Conservation (phyloP, 2,113 vertebrate genomes). For the Pomatostomus ruficeps region DNA sequence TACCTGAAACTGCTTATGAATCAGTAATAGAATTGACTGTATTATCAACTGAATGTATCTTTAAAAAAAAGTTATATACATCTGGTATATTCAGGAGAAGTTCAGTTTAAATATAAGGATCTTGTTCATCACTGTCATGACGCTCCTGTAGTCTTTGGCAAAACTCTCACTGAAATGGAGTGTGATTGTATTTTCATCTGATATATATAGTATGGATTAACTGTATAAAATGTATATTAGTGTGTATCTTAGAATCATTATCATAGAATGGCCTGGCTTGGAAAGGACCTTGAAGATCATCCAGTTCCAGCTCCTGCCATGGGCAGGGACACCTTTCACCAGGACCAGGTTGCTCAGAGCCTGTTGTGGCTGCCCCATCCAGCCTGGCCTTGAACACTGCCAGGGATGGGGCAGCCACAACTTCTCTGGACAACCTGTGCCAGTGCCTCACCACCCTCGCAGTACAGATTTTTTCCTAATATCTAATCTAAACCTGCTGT, state of each 20-base stretch:
- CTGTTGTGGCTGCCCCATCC: too few relatives aligned
- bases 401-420: too few relatives aligned
- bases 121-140: neutral
- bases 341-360: fast-evolving
- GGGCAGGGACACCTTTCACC: fast-evolving
- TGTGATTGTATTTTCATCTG: fast-evolving
- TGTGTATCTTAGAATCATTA: neutral
- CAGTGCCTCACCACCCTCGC: neutral
- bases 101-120: neutral
- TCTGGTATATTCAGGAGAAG: neutral
- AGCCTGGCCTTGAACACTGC: fast-evolving
- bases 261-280: neutral
- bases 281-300: neutral
- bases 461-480: neutral
- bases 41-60: neutral
- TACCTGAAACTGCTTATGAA: neutral
- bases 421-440: neutral
- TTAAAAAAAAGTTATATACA: neutral
- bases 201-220: neutral
- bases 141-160: neutral
- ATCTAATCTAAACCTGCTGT: fast-evolving
- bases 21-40: neutral
- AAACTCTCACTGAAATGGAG: neutral
- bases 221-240: neutral
- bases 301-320: neutral